Evolutionary conservation across 2,113 vertebrate genomes (phyloP).

Genomic region (Brienomyrus longianalis): DNA sequence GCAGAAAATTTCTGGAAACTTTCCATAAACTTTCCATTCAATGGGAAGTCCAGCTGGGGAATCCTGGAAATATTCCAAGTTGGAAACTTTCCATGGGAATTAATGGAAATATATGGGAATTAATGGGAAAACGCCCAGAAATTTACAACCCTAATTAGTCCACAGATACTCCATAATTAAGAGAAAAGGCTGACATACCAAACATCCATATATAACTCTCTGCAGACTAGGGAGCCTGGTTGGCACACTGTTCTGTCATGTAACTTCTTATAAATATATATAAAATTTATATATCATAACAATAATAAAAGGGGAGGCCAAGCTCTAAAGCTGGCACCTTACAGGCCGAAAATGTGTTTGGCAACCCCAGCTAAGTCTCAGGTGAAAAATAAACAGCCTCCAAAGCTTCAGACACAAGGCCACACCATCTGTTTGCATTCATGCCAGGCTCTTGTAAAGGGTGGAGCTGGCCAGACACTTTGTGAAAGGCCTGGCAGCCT

Average conservation of each 20-base stretch:
- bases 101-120: too few species aligned
- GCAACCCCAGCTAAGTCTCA: conserved; percentile 6
- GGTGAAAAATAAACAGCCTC: conserved; percentile 6
- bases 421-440: conserved; percentile 37
- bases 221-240: background rate
- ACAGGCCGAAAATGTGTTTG: background rate
- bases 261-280: background rate
- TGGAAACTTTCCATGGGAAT: background rate
- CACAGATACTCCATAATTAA: background rate
- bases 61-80: background rate
- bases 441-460: conserved; percentile 11
- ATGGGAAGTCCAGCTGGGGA: background rate
- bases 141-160: background rate
- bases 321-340: background rate
- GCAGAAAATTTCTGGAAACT: background rate
- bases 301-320: background rate
- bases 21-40: background rate
- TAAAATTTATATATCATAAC: background rate
- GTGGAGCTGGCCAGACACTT: background rate
- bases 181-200: background rate
- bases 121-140: background rate
- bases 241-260: background rate
- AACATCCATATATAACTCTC: background rate
- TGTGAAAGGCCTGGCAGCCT: background rate
- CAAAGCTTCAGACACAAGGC: conserved; percentile 17